Percentiles rank a stretch among this genome's conserved stretches.
Conservation (phyloP, 2,888 invertebrate species). For the Orthonychiurus folsomi region DNA sequence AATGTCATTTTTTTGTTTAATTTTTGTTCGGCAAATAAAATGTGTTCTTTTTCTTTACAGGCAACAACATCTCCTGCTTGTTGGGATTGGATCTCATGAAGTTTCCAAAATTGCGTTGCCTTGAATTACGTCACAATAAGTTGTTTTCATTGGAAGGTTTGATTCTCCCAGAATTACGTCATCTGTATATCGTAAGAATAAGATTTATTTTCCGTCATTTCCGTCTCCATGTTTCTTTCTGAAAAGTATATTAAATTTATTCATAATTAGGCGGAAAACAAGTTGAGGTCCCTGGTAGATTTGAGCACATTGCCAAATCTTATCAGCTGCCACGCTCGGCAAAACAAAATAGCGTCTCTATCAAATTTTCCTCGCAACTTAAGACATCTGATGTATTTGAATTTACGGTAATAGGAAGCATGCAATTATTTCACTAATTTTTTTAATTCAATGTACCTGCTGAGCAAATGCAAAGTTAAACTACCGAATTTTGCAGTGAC, state of each 20-base stretch:
- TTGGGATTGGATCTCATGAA: not conserved
- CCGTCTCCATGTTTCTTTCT: not conserved
- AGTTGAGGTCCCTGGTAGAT: not conserved
- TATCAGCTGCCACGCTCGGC: not conserved
- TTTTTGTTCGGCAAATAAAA: not conserved
- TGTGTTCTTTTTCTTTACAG: not conserved
- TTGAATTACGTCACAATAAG: not conserved
- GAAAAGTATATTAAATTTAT: too few relatives aligned
- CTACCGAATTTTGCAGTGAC: too few relatives aligned
- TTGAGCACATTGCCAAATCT: not conserved
- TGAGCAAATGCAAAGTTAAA: too few relatives aligned
- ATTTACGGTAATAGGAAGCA: not conserved
- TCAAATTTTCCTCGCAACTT: not conserved
- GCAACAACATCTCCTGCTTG: not conserved
- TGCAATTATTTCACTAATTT: not conserved
- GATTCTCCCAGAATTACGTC: not conserved
- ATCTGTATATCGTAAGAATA: not conserved
- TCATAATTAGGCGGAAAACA: not conserved
- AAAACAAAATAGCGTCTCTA: not conserved
- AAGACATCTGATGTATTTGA: not conserved
- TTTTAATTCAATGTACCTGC: not conserved
- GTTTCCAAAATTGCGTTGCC: not conserved
- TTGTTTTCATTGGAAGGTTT: not conserved
- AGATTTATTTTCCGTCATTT: not conserved
- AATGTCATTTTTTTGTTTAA: not conserved